Evolutionary conservation across 2,113 vertebrate genomes (phyloP).

Genomic region (Silurus meridionalis): DNA sequence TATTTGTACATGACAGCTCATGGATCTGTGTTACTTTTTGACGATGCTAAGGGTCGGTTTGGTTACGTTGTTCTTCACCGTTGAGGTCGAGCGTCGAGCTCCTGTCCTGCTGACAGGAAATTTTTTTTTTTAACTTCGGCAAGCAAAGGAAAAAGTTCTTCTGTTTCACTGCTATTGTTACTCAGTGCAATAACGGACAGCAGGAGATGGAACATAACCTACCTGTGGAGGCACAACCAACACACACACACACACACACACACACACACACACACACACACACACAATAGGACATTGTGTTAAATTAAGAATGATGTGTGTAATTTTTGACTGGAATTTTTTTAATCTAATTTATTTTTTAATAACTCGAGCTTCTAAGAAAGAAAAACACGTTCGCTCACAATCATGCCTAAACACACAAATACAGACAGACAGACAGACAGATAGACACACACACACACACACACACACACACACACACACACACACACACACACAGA

Average conservation of each 20-base stretch:
- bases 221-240: conserved; percentile 29
- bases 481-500: not conserved
- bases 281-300: conserved; percentile 2
- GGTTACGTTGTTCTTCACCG: not conserved
- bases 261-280: not conserved
- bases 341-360: conserved; percentile 7
- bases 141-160: conserved; percentile 11
- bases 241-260: conserved; percentile 7
- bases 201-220: conserved; percentile 1
- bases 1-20: not conserved
- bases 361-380: not conserved
- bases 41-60: not conserved
- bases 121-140: not conserved
- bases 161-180: conserved; percentile 30
- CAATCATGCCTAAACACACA: not conserved
- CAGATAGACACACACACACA: not conserved
- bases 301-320: not conserved
- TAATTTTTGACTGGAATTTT: not conserved
- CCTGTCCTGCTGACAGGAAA: conserved; percentile 7
- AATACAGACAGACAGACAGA: not conserved
- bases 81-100: not conserved
- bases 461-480: conserved; percentile 15
- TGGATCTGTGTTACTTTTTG: not conserved
- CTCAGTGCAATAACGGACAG: conserved; percentile 26
- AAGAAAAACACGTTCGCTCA: not conserved